Conservation (phyloP, 2,888 invertebrate genomes). For the Spodoptera picta region DNA sequence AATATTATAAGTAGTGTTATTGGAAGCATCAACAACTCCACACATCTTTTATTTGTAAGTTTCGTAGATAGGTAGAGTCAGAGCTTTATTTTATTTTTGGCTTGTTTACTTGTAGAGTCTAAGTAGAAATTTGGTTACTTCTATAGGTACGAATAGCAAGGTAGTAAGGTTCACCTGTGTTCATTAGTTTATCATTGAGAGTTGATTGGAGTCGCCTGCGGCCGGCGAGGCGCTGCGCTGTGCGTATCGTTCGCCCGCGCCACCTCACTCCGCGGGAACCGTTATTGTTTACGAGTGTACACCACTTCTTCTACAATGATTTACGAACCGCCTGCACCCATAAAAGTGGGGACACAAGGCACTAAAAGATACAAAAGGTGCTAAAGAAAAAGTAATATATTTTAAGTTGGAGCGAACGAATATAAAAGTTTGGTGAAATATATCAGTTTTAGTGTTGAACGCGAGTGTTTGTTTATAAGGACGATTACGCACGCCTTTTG, state of each 20-base stretch:
- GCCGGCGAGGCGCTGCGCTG: constrained; percentile 17
- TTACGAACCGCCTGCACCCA: constrained; percentile 85
- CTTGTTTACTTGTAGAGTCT: background rate
- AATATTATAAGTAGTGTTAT: constrained; percentile 26
- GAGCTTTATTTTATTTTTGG: background rate
- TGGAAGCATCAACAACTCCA: background rate
- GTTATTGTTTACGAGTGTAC: constrained; percentile 83
- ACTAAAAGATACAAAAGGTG: constrained; percentile 89
- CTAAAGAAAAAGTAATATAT: constrained; percentile 88
- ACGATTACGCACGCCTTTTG: constrained; percentile 84
- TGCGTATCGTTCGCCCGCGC: constrained; percentile 40
- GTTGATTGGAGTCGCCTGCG: constrained; percentile 27
- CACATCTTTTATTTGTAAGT: background rate
- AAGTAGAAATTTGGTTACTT: background rate
- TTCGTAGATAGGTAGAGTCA: too few relatives aligned
- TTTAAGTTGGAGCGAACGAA: constrained; percentile 85
- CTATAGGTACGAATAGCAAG: background rate
- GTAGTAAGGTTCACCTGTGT: too few relatives aligned
- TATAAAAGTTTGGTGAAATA: constrained; percentile 88
- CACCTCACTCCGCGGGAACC: constrained; percentile 71
- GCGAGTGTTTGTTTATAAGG: constrained; percentile 85
- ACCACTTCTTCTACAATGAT: constrained; percentile 87
- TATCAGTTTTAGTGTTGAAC: constrained; percentile 85
- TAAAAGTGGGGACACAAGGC: constrained; percentile 87
- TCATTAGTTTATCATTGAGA: constrained; percentile 13